A percentile compares a stretch with the other conserved stretches of the same genome.
Evolutionary conservation across 2,113 vertebrate species (phyloP).

Genomic region (Terrapene triunguis): DNA sequence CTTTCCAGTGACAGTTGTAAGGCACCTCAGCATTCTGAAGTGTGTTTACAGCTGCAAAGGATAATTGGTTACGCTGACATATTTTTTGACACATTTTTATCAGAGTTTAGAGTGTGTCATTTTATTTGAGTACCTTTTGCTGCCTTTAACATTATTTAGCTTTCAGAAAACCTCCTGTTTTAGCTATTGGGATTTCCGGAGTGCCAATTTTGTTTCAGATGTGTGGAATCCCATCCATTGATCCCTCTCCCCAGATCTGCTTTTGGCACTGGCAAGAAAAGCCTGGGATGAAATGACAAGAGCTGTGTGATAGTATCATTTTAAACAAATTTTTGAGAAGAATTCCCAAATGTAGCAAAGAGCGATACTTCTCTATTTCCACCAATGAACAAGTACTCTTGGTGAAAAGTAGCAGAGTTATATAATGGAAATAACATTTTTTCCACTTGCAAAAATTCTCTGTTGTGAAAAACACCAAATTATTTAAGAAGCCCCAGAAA

Average conservation of each 20-base stretch:
- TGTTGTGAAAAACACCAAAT: too few relatives aligned
- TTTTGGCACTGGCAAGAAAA: too few relatives aligned
- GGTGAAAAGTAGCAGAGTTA: not conserved
- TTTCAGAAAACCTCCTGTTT: too few relatives aligned
- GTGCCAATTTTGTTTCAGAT: too few relatives aligned
- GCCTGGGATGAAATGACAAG: too few relatives aligned
- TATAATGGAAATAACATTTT: not conserved
- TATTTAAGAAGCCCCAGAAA: too few relatives aligned
- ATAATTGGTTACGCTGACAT: not conserved
- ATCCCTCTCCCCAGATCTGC: too few relatives aligned
- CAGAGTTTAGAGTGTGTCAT: not conserved
- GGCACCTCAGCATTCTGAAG: not conserved
- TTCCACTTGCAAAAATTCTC: not conserved
- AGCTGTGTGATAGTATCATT: not conserved
- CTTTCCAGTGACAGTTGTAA: not conserved
- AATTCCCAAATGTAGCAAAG: not conserved
- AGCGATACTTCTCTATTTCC: not conserved
- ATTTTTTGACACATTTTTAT: fast-evolving
- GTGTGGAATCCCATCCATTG: too few relatives aligned
- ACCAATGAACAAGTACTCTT: not conserved
- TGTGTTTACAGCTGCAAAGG: not conserved
- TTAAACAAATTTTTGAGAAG: not conserved
- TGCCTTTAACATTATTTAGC: too few relatives aligned
- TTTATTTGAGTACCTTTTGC: too few relatives aligned
- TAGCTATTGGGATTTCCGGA: too few relatives aligned